These are phyloP conservation scores for Gambusia holbrooki DNA, from an alignment of 2,113 vertebrate species.

Conservation along the genomic window DNA sequence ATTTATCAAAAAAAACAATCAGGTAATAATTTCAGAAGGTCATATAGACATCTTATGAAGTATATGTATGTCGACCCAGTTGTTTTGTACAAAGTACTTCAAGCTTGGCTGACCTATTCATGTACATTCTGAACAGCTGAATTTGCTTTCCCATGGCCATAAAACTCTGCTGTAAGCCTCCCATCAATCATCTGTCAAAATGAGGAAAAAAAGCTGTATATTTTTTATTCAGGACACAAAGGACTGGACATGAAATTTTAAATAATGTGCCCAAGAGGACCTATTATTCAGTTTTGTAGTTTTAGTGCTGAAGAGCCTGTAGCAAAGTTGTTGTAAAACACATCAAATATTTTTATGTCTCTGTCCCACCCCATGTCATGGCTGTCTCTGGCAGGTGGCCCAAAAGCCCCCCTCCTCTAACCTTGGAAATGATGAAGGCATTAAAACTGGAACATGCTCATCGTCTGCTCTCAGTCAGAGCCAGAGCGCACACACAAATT, in stretches of 20 bases:
- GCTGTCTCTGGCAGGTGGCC: conserved; percentile 45
- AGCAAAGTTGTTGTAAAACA: conserved; percentile 64
- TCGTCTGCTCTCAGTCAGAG: conserved; percentile 15
- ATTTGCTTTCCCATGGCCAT: conserved; percentile 29
- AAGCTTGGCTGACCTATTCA: conserved; percentile 29
- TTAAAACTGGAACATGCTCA: conserved; percentile 61
- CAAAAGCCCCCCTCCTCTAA: conserved; percentile 36
- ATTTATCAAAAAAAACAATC: too few relatives aligned
- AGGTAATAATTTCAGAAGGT: too few relatives aligned
- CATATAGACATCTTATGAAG: conserved; percentile 16
- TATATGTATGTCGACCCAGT: conserved; percentile 1
- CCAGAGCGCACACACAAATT: background rate
- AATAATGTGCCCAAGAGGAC: conserved; percentile 56
- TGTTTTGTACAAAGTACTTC: conserved; percentile 22
- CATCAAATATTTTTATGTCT: conserved; percentile 62
- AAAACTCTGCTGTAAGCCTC: conserved; percentile 27
- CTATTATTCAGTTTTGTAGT: conserved; percentile 46
- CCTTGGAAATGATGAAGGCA: conserved; percentile 65
- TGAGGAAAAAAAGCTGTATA: conserved; percentile 29
- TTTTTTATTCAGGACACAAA: conserved; percentile 40
- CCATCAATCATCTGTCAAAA: conserved; percentile 48
- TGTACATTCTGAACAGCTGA: conserved; percentile 10
- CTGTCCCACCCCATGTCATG: conserved; percentile 49
- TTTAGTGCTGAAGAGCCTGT: conserved; percentile 46
- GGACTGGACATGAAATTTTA: conserved; percentile 46